Percentiles rank a stretch among this genome's conserved stretches.
phyloP scores from a whole-genome alignment of 2,797 vertebrate genomes.

The Hippocampus kuda region DNA sequence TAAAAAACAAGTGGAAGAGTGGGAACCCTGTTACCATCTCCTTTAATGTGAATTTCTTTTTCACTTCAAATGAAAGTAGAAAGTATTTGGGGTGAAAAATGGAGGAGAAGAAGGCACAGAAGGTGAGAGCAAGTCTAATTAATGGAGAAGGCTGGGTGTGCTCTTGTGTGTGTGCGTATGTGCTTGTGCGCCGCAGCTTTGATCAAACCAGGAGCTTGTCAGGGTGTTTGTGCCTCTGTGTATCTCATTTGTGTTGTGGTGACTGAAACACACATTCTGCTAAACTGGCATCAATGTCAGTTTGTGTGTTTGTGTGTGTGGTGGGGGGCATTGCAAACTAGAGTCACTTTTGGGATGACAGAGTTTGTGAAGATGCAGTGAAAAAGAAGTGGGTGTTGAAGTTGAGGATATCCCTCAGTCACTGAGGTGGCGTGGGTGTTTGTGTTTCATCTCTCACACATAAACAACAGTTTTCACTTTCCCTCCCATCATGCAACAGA shows the following conservation, averaged over 20 bases:
- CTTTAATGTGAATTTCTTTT: conserved; percentile 38
- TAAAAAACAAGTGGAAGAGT: too few relatives aligned
- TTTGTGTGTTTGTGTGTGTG: neutral
- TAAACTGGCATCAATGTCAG: conserved; percentile 24
- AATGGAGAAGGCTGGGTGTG: conserved; percentile 25
- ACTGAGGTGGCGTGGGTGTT: conserved; percentile 47
- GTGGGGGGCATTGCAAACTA: conserved; percentile 4
- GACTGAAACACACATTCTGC: conserved; percentile 14
- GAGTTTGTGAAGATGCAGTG: conserved; percentile 19
- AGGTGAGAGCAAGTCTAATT: conserved; percentile 37
- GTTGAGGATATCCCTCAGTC: conserved; percentile 36
- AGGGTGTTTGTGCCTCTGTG: conserved; percentile 14
- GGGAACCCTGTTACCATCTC: neutral
- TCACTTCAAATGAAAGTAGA: conserved; percentile 16
- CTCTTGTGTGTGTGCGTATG: neutral
- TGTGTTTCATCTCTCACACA: conserved; percentile 49
- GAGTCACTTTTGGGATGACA: conserved; percentile 35
- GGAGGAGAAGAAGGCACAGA: conserved; percentile 3
- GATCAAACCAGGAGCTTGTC: conserved; percentile 36
- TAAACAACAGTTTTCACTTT: conserved; percentile 36
- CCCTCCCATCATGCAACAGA: conserved; percentile 24
- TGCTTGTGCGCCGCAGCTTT: conserved; percentile 14
- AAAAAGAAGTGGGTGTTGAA: conserved; percentile 11
- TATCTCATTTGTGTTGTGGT: conserved; percentile 33
- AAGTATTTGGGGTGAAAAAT: neutral